phyloP scores from a whole-genome alignment of 2,888 invertebrate genomes.

The Dynastes hyllus region DNA sequence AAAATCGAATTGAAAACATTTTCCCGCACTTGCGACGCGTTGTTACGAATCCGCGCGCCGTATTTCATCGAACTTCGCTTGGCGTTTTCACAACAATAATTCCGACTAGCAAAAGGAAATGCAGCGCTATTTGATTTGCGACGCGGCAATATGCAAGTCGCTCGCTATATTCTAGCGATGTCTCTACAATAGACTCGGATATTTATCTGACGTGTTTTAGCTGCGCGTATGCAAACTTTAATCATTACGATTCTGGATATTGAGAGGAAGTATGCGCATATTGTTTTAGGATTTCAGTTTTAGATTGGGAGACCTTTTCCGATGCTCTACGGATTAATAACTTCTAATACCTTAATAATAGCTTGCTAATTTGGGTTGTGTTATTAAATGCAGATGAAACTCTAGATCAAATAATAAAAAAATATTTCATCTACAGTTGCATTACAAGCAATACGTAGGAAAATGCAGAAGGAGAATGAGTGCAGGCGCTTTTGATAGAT shows the following conservation, averaged over 20 bases:
- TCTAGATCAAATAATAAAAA: too few species aligned
- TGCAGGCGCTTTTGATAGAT: too few species aligned
- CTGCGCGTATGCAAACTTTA: constrained; percentile 30
- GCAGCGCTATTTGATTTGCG: constrained; percentile 42
- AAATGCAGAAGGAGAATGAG: too few species aligned
- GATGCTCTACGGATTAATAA: too few species aligned
- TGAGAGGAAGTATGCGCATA: background rate
- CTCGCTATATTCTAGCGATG: constrained; percentile 22
- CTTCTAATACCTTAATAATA: too few species aligned
- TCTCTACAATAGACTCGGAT: constrained; percentile 35
- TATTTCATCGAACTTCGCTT: constrained; percentile 33
- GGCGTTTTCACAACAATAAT: constrained; percentile 14
- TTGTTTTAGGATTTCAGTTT: background rate
- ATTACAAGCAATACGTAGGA: too few species aligned
- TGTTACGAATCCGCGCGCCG: constrained; percentile 22
- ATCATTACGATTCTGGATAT: constrained; percentile 33
- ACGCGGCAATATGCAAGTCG: constrained; percentile 41
- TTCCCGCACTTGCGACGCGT: constrained; percentile 9
- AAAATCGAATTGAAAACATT: constrained; percentile 16
- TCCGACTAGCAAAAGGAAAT: constrained; percentile 32
- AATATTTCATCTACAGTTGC: too few species aligned
- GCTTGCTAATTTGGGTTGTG: too few species aligned
- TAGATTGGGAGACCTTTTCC: background rate
- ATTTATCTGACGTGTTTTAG: constrained; percentile 46
- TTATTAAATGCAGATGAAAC: too few species aligned